Percentiles rank a stretch among this genome's conserved stretches.
Evolutionary conservation across 1,140 invertebrate genomes (phyloP).

Genomic region (Sogatella furcifera): DNA sequence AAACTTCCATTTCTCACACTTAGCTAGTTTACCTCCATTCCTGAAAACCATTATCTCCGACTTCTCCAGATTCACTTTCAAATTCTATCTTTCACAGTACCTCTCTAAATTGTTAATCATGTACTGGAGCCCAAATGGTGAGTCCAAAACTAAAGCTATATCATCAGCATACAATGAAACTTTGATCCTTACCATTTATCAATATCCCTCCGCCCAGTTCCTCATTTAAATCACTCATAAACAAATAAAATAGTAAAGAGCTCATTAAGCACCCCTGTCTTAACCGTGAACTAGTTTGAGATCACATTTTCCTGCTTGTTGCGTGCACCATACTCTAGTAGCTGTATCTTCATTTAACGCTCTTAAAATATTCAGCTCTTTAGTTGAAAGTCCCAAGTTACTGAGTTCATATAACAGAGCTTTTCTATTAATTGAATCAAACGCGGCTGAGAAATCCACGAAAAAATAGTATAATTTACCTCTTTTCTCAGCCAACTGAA

Average conservation of each 20-base stretch:
- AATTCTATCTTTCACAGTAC: slow-evolving; percentile 13
- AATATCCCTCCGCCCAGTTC: too few relatives aligned
- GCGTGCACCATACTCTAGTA: slow-evolving; percentile 13
- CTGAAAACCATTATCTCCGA: slow-evolving; percentile 21
- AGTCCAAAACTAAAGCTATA: neutral
- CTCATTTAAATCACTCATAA: too few relatives aligned
- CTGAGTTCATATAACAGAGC: neutral
- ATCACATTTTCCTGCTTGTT: too few relatives aligned
- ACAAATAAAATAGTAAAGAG: too few relatives aligned
- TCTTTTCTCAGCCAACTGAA: neutral
- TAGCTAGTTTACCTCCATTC: slow-evolving; percentile 10
- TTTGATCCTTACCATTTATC: neutral
- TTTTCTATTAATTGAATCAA: neutral
- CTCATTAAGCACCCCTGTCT: too few relatives aligned
- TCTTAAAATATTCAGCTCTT: neutral
- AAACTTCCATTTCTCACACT: neutral
- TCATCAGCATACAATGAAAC: slow-evolving; percentile 14
- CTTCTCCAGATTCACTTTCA: slow-evolving; percentile 20
- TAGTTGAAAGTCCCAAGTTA: neutral
- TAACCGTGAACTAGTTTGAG: too few relatives aligned
- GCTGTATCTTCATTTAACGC: neutral
- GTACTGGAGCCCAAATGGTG: slow-evolving; percentile 5
- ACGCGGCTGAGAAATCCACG: neutral
- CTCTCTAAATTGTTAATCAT: slow-evolving; percentile 12
- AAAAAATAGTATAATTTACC: neutral